Base-by-base conservation (phyloP, 1,140 invertebrate species). In the Palaemon carinicauda region DNA sequence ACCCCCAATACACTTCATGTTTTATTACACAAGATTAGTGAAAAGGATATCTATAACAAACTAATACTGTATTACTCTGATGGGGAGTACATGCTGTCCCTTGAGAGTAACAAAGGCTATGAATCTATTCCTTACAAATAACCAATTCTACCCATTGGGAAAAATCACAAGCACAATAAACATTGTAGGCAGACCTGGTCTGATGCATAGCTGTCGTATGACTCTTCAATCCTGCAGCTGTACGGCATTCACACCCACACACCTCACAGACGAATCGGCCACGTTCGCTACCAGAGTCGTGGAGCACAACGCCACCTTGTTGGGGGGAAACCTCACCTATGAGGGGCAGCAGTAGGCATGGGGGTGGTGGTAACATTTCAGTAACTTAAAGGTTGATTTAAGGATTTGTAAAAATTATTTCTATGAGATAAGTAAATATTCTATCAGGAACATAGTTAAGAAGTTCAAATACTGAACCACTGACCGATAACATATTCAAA, bases 201-300 rank as follows among this genome's bases (percentile, higher is more conserved):
- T 88, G 87, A 54, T 88, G 87, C 87, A 88, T 88, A 27, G 87
- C 87, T 31, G 87, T 88, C 7, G 80, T 88, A 53, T 88, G 87
- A 54, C 87, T 88, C 69, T 88, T 88, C 41, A 88, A 77, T 71
- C 87, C 87, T 54, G 87, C 80, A 21, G 74, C 80, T 65, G 87
- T 79, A 10, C 87, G 87, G 31, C 80, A 88, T 60, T 88, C 87
- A 33, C 50, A 82, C 17, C 87, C 87, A 83, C 87, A 88, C n/a
- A 69, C 51, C 21, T 82, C 75, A 82, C 87, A 88, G 74, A 79
- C 51, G 52, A 78, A 88, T 4, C 81, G 80, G 31, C 79, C 79
- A 12, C 81, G 73, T 53, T 88, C 87, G 79, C 80, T 82, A 54
- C 87, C 87, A 41, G 87, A 88, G 75, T 88, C 87, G 51, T 88